Conservation (phyloP, 2,797 vertebrate genomes). For the Esox lucius region DNA sequence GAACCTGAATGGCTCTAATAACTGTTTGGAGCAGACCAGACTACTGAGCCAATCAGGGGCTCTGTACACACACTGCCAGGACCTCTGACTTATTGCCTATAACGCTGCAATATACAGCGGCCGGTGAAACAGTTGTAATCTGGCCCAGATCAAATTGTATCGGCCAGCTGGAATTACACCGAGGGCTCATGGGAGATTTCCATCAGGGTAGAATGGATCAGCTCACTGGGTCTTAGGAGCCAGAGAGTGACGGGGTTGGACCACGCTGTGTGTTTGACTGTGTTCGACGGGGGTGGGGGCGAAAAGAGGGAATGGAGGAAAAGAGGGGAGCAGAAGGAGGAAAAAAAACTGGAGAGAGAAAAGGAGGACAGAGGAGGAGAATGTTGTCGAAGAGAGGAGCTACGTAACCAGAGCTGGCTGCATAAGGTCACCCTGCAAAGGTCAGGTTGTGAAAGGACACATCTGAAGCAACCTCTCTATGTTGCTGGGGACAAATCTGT, state of each 20-base stretch:
- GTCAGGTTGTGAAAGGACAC: conserved; percentile 34
- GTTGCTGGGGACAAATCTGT: not conserved
- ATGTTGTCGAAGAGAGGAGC: not conserved
- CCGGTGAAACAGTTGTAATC: conserved; percentile 37
- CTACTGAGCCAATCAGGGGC: conserved; percentile 62
- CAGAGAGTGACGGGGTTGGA: conserved; percentile 54
- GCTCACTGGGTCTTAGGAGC: conserved; percentile 56
- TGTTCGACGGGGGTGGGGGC: conserved; percentile 14
- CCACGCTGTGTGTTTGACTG: conserved; percentile 31
- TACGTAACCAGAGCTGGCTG: conserved; percentile 18
- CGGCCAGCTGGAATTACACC: conserved; percentile 16
- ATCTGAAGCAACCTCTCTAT: conserved; percentile 13
- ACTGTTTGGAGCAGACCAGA: conserved; percentile 49
- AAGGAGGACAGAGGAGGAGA: not conserved
- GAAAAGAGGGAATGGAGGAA: not conserved
- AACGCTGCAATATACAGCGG: conserved; percentile 46
- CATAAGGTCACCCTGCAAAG: conserved; percentile 32
- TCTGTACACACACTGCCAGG: conserved; percentile 2
- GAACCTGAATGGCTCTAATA: conserved; percentile 59
- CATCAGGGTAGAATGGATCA: conserved; percentile 19
- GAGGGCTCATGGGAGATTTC: conserved; percentile 35
- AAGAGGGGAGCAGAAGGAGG: no score
- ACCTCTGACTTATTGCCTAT: conserved; percentile 22
- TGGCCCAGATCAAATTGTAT: conserved; percentile 36
- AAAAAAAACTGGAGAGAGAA: not conserved